Conservation (phyloP, 37 sponge, comb jelly and placozoan species). For the Geodia barretti region DNA sequence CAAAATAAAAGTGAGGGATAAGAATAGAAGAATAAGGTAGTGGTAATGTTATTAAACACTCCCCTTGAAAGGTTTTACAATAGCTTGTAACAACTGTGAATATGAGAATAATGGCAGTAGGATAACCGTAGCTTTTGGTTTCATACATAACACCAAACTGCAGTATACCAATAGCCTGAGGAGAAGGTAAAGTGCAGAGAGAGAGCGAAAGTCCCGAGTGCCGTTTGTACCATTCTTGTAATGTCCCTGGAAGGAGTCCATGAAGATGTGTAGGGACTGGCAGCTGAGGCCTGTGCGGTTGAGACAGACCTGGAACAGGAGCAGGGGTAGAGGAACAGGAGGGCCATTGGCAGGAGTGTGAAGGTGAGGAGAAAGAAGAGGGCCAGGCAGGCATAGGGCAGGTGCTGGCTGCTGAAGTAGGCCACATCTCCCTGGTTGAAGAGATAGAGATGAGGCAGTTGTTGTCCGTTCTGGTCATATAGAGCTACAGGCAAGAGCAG, state of each 20-base stretch:
- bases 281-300: not conserved
- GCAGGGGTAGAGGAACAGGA: constrained; percentile 1
- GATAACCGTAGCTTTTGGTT: too few relatives aligned
- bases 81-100: too few relatives aligned
- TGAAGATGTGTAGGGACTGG: not conserved
- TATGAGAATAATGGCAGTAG: too few relatives aligned
- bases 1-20: too few relatives aligned
- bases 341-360: constrained; percentile 1
- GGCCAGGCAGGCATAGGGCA: constrained; percentile 15
- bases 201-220: constrained; percentile 22
- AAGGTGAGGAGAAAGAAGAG: constrained; percentile 16
- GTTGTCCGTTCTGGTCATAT: not conserved
- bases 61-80: too few relatives aligned
- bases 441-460: not conserved
- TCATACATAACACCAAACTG: too few relatives aligned
- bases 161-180: not conserved
- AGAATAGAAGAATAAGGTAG: too few relatives aligned
- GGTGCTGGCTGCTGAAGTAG: constrained; percentile 13
- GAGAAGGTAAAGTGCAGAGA: constrained; percentile 10
- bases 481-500: constrained; percentile 2
- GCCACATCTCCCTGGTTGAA: constrained; percentile 13
- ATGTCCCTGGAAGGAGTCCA: constrained; percentile 16
- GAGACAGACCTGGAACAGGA: constrained; percentile 1
- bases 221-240: constrained; percentile 35
- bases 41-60: too few relatives aligned